phyloP scores from a whole-genome alignment of 2,797 vertebrate species.

The Gymnoscopelus braueri region DNA sequence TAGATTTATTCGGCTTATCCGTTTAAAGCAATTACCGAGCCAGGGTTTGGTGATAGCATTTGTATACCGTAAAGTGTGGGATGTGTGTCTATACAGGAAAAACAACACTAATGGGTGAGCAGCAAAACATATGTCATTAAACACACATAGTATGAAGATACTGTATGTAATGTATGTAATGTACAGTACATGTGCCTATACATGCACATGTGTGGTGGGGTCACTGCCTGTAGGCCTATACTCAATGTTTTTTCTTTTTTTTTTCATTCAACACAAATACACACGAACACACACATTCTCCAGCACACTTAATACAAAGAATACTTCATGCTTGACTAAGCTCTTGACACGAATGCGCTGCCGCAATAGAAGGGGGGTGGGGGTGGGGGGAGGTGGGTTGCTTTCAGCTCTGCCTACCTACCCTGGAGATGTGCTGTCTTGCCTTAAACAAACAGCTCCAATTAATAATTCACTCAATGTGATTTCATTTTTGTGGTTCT shows the following conservation, averaged over 20 bases:
- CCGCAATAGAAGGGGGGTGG: slow-evolving; percentile 43
- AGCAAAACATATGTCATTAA: too few relatives aligned
- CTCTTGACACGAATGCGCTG: slow-evolving; percentile 65
- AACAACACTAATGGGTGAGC: not conserved
- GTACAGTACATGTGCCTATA: too few relatives aligned
- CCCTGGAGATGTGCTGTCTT: slow-evolving; percentile 49
- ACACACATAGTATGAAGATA: too few relatives aligned
- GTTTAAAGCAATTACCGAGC: slow-evolving; percentile 24
- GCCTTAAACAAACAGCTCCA: slow-evolving; percentile 68
- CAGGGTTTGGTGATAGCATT: slow-evolving; percentile 27
- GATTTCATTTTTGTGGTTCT: slow-evolving; percentile 48
- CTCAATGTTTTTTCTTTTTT: not conserved
- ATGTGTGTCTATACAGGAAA: slow-evolving; percentile 25
- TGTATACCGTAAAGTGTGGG: slow-evolving; percentile 21
- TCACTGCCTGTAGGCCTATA: slow-evolving; percentile 17
- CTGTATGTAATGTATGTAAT: too few relatives aligned
- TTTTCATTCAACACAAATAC: slow-evolving; percentile 20
- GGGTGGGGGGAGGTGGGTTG: slow-evolving; percentile 37
- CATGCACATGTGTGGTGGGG: not conserved
- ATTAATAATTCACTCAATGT: slow-evolving; percentile 70
- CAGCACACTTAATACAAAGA: slow-evolving; percentile 34
- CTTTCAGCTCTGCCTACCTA: slow-evolving; percentile 34
- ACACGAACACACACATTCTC: slow-evolving; percentile 40
- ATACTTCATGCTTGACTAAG: slow-evolving; percentile 55
- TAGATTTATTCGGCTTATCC: slow-evolving; percentile 22